Evolutionary conservation across 1,140 invertebrate genomes (phyloP).

Genomic region (Aphis gossypii): DNA sequence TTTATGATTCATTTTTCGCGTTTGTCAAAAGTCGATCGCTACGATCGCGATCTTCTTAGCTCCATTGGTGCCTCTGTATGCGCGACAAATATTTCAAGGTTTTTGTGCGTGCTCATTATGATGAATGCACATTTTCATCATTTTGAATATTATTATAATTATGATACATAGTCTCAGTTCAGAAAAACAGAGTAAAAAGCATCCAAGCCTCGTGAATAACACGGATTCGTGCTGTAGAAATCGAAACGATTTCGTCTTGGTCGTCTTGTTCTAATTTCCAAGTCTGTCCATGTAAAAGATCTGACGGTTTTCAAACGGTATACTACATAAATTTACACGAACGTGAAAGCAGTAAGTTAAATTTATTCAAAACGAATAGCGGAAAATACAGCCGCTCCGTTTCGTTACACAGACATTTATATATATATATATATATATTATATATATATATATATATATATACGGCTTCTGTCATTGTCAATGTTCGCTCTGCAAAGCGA

Average conservation of each 20-base stretch:
- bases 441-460: too few species aligned
- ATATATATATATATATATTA: too few species aligned
- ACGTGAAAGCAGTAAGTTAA: not conserved
- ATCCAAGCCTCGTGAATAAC: not conserved
- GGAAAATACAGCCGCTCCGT: not conserved
- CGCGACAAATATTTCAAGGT: not conserved
- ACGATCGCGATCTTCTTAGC: not conserved
- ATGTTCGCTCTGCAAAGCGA: not conserved
- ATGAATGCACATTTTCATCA: not conserved
- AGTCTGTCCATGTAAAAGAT: not conserved
- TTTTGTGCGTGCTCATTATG: not conserved
- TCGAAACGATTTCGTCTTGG: not conserved
- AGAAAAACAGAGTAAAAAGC: not conserved
- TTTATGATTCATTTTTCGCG: not conserved
- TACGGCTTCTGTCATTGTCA: slow-evolving; percentile 36
- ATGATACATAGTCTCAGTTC: too few species aligned
- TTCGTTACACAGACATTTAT: not conserved
- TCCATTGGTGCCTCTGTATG: not conserved
- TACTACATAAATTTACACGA: not conserved
- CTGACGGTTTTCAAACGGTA: not conserved
- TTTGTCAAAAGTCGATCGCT: not conserved
- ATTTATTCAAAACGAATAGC: slow-evolving; percentile 42
- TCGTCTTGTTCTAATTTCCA: not conserved
- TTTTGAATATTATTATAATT: not conserved
- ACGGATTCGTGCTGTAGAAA: not conserved